Percentiles rank a stretch among this genome's conserved stretches.
Conservation (phyloP, 2,888 invertebrate genomes). For the Peribatodes rhomboidaria region DNA sequence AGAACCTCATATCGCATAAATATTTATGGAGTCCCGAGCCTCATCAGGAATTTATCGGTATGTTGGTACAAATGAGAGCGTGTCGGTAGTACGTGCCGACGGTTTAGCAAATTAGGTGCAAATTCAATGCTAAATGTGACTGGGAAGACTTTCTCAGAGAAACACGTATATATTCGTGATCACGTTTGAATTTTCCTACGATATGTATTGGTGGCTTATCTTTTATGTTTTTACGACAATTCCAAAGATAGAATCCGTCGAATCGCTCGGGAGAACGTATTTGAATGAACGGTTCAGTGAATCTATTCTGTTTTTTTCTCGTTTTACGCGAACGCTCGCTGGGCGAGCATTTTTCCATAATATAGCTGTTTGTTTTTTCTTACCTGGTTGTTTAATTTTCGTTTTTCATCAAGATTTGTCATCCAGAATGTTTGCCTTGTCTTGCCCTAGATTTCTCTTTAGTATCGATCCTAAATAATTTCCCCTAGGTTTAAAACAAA, state of each 20-base stretch:
- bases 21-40: conserved; percentile 13
- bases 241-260: conserved; percentile 1
- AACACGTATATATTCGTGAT: conserved; percentile 7
- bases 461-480: too few relatives aligned
- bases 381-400: not conserved
- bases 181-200: conserved; percentile 11
- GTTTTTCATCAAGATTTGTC: not conserved
- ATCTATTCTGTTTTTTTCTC: not conserved
- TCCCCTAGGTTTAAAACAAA: too few relatives aligned
- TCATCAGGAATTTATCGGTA: conserved; percentile 23
- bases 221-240: conserved; percentile 11
- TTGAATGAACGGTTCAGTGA: conserved; percentile 11
- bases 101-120: conserved; percentile 33
- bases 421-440: too few relatives aligned
- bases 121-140: conserved; percentile 25
- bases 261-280: conserved; percentile 1
- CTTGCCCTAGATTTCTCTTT: too few relatives aligned
- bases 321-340: not conserved
- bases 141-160: conserved; percentile 6
- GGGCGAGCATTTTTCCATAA: not conserved
- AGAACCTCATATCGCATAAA: conserved; percentile 9
- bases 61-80: conserved; percentile 28
- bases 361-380: not conserved
- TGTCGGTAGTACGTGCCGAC: conserved; percentile 22
- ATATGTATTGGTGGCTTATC: not conserved